phyloP scores from a whole-genome alignment of 2,113 vertebrate species.

The Synchiropus splendidus region DNA sequence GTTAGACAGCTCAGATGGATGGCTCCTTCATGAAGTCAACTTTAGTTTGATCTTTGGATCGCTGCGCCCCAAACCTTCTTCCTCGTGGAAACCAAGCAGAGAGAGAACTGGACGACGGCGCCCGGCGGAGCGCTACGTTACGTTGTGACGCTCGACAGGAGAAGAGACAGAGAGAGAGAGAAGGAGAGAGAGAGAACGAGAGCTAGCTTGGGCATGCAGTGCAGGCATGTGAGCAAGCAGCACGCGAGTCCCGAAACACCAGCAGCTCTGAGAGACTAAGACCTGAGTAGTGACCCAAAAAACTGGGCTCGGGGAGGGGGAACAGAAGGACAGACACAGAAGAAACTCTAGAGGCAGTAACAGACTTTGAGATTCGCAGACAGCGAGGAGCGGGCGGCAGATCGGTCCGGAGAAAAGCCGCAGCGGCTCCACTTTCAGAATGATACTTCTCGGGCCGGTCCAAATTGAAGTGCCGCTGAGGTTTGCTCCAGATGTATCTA shows the following conservation, averaged over 20 bases:
- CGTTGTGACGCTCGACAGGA: slow-evolving; percentile 8
- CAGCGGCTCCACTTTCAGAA: slow-evolving; percentile 15
- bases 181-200: slow-evolving; percentile 52
- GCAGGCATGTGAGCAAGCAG: slow-evolving; percentile 71
- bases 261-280: slow-evolving; percentile 26
- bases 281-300: slow-evolving; percentile 30
- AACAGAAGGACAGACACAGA: slow-evolving; percentile 50
- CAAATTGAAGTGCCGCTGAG: not conserved
- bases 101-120: slow-evolving; percentile 19
- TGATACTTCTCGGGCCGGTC: not conserved
- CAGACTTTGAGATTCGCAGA: slow-evolving; percentile 21
- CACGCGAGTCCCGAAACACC: slow-evolving; percentile 29
- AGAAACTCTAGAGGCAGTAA: slow-evolving; percentile 40
- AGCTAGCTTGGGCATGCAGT: slow-evolving; percentile 69
- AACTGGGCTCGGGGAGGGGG: slow-evolving; percentile 40
- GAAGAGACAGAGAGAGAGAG: slow-evolving; percentile 19
- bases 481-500: not conserved
- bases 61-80: slow-evolving; percentile 64
- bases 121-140: slow-evolving; percentile 18
- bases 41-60: slow-evolving; percentile 62
- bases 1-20: slow-evolving; percentile 68
- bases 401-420: slow-evolving; percentile 43
- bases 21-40: slow-evolving; percentile 68
- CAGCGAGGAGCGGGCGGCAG: not conserved
- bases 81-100: slow-evolving; percentile 47